These are phyloP conservation scores for Cossypha caffra DNA, from an alignment of 2,797 vertebrate genomes.

Conservation along the genomic window DNA sequence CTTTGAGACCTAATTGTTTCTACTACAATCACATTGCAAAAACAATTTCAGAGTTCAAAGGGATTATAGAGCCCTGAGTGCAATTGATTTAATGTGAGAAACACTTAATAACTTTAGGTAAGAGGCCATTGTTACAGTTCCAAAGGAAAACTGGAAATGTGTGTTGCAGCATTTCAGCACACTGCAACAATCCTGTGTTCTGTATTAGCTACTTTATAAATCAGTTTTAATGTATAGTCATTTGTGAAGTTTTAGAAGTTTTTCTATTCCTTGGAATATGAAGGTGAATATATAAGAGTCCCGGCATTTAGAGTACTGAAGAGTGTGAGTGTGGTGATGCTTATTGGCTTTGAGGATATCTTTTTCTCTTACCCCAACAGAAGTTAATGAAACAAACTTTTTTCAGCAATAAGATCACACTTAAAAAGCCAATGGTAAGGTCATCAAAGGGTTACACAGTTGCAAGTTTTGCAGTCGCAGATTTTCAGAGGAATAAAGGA, in stretches of 20 bases:
- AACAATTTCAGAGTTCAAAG: not conserved
- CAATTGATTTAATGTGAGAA: not conserved
- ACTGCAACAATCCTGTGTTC: not conserved
- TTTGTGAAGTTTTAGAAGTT: not conserved
- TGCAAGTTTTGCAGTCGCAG: not conserved
- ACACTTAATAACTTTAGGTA: not conserved
- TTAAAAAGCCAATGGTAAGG: not conserved
- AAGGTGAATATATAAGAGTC: not conserved
- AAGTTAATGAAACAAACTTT: not conserved
- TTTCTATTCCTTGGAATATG: not conserved
- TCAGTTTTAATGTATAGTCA: not conserved
- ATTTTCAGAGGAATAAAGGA: not conserved
- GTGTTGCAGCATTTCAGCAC: not conserved
- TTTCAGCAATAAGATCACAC: not conserved
- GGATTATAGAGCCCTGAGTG: not conserved
- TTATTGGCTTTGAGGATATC: not conserved
- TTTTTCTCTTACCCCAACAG: not conserved
- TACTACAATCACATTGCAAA: not conserved
- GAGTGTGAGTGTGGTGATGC: not conserved
- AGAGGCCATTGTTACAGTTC: not conserved
- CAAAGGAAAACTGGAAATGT: not conserved
- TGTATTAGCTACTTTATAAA: not conserved
- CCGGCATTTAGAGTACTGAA: not conserved
- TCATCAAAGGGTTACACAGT: not conserved
- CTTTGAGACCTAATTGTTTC: not conserved